Percentiles rank a stretch among this genome's conserved stretches.
Evolutionary conservation across 2,113 vertebrate species (phyloP).

Genomic region (Nanorana parkeri): DNA sequence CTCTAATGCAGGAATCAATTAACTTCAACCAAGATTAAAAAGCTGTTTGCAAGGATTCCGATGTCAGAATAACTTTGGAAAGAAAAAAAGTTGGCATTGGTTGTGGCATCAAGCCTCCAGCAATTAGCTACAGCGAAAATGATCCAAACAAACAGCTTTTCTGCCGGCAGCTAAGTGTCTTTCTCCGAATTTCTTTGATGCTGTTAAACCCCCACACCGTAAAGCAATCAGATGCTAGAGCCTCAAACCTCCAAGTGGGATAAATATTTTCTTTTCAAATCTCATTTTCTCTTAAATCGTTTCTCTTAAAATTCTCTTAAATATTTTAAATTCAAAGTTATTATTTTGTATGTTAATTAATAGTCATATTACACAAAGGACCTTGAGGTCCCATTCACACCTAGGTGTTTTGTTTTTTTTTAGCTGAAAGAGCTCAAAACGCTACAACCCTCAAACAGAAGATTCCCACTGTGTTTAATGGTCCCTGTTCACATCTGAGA

Average conservation of each 20-base stretch:
- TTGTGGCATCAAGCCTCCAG: slow-evolving; percentile 37
- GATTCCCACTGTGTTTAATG: no score
- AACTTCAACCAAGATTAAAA: slow-evolving; percentile 38
- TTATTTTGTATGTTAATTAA: no score
- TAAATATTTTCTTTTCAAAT: slow-evolving; percentile 45
- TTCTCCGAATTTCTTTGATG: slow-evolving; percentile 25
- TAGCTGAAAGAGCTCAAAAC: no score
- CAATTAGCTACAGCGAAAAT: slow-evolving; percentile 47
- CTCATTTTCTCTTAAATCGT: slow-evolving; percentile 10
- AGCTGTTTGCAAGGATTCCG: slow-evolving; percentile 15
- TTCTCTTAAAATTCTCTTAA: no score
- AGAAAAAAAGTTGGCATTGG: slow-evolving; percentile 38
- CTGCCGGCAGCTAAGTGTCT: slow-evolving; percentile 27
- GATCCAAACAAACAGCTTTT: slow-evolving; percentile 44
- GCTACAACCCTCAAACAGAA: no score
- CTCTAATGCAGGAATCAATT: slow-evolving; percentile 24
- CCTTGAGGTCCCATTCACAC: no score
- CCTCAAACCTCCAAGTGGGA: neutral
- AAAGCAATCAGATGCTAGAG: slow-evolving; percentile 16
- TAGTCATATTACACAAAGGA: no score
- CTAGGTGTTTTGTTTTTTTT: no score
- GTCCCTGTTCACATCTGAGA: no score
- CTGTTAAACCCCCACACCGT: slow-evolving; percentile 18
- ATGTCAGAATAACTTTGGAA: slow-evolving; percentile 40
- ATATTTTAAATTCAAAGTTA: no score